phyloP scores from a whole-genome alignment of 2,797 vertebrate genomes.

The Chelonia mydas region DNA sequence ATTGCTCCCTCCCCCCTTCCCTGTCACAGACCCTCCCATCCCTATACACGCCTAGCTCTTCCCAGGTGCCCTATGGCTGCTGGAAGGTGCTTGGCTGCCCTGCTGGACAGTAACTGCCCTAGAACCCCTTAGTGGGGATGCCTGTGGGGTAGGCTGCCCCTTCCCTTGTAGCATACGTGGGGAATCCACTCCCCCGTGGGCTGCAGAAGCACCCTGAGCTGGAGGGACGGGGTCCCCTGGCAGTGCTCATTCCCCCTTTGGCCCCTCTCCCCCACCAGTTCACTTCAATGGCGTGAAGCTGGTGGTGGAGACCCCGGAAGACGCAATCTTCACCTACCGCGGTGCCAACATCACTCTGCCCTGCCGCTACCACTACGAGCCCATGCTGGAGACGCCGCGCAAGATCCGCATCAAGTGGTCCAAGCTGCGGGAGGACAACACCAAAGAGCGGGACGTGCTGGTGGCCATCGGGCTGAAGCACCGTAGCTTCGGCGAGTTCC shows the following conservation, averaged over 20 bases:
- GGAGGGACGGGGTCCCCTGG: background rate
- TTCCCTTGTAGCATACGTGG: background rate
- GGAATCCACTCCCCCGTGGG: background rate
- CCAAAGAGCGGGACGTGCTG: slow-evolving; percentile 88
- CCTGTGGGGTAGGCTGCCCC: background rate
- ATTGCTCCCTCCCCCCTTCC: background rate
- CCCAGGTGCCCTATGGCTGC: background rate
- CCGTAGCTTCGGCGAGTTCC: slow-evolving; percentile 88
- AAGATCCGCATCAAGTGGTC: slow-evolving; percentile 92
- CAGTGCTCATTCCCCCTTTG: background rate
- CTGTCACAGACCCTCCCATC: background rate
- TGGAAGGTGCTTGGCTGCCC: background rate
- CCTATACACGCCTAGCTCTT: background rate
- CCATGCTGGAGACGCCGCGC: slow-evolving; percentile 74
- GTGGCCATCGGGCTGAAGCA: slow-evolving; percentile 88
- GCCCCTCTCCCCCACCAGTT: slow-evolving; percentile 51
- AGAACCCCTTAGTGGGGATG: background rate
- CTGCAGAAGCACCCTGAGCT: fast-evolving
- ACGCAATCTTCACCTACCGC: slow-evolving; percentile 82
- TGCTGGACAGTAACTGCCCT: background rate
- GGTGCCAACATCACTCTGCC: slow-evolving; percentile 89
- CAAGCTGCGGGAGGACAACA: slow-evolving; percentile 84
- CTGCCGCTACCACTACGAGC: slow-evolving; percentile 88
- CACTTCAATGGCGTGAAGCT: slow-evolving; percentile 86
- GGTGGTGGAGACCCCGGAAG: slow-evolving; percentile 85